These are phyloP conservation scores for Serrognathus titanus DNA, from an alignment of 2,888 invertebrate genomes.

Conservation along the genomic window DNA sequence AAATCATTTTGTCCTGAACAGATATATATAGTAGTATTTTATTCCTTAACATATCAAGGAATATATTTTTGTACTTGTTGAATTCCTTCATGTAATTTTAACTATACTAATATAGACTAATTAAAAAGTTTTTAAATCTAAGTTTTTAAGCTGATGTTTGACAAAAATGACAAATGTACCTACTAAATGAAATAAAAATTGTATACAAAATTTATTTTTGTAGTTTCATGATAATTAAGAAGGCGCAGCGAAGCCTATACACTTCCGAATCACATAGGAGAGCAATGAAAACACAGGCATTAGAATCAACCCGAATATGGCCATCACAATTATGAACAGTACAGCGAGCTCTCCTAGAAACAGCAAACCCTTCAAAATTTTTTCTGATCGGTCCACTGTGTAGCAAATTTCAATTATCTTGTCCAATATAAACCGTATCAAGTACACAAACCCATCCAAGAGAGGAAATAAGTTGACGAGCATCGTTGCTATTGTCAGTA, in stretches of 20 bases:
- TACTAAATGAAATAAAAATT: no score
- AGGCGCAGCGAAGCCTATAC: slow-evolving; percentile 9
- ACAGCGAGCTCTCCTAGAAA: slow-evolving; percentile 39
- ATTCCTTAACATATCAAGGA: no score
- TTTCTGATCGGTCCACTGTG: slow-evolving; percentile 33
- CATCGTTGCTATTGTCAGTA: slow-evolving; percentile 37
- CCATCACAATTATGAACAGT: slow-evolving; percentile 36
- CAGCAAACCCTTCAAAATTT: slow-evolving; percentile 35
- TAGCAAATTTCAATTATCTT: slow-evolving; percentile 43
- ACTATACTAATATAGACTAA: no score
- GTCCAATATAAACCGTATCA: slow-evolving; percentile 41
- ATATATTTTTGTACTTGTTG: no score
- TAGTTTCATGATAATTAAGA: no score
- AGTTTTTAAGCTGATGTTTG: no score
- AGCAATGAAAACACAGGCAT: slow-evolving; percentile 35
- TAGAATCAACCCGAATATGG: slow-evolving; percentile 41
- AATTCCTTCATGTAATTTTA: no score
- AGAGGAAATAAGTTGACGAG: slow-evolving; percentile 29
- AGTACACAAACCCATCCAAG: slow-evolving; percentile 36
- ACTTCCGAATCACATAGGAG: slow-evolving; percentile 12
- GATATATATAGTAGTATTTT: no score
- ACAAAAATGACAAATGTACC: no score
- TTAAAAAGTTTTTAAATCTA: no score
- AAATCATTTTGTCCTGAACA: no score
- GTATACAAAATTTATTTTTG: no score